phyloP scores from a whole-genome alignment of 1,140 invertebrate species.

The Ostrea denselamellosa region DNA sequence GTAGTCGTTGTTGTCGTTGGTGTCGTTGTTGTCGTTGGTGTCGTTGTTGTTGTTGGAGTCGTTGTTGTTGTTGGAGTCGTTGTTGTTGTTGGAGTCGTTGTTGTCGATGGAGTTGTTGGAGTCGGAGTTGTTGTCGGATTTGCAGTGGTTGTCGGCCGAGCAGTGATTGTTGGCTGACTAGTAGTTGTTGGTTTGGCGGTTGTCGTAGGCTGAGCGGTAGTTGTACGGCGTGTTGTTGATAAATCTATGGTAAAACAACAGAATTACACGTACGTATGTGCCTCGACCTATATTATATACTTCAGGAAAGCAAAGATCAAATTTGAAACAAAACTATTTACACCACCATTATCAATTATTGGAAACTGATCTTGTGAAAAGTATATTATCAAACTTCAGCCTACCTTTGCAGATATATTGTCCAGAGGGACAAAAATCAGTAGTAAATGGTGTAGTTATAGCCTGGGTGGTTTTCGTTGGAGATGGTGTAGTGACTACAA shows the following conservation, averaged over 20 bases:
- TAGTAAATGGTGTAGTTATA: neutral
- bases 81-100: slow-evolving; percentile 41
- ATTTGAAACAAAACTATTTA: neutral
- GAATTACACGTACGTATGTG: neutral
- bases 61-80: slow-evolving; percentile 39
- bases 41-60: slow-evolving; percentile 50
- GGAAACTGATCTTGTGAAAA: too few species aligned
- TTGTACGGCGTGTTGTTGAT: slow-evolving; percentile 43
- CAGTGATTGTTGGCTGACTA: slow-evolving; percentile 40
- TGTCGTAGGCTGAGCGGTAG: slow-evolving; percentile 43
- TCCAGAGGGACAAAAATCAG: neutral
- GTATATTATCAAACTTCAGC: too few species aligned
- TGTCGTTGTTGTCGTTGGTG: slow-evolving; percentile 44
- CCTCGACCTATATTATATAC: neutral
- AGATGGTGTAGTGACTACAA: neutral
- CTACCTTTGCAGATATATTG: slow-evolving; percentile 17
- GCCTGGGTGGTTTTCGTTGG: neutral
- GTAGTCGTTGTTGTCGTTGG: slow-evolving; percentile 46
- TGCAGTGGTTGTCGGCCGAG: slow-evolving; percentile 43
- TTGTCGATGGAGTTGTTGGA: slow-evolving; percentile 51
- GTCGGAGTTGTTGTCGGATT: slow-evolving; percentile 17
- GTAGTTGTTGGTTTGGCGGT: neutral
- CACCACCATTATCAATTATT: neutral
- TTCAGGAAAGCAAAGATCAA: neutral
- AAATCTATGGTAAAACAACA: neutral